A percentile compares a stretch with the other conserved stretches of the same genome.
phyloP scores from a whole-genome alignment of 35 echinoderm and acorn worm genomes.

The Anneissia japonica region DNA sequence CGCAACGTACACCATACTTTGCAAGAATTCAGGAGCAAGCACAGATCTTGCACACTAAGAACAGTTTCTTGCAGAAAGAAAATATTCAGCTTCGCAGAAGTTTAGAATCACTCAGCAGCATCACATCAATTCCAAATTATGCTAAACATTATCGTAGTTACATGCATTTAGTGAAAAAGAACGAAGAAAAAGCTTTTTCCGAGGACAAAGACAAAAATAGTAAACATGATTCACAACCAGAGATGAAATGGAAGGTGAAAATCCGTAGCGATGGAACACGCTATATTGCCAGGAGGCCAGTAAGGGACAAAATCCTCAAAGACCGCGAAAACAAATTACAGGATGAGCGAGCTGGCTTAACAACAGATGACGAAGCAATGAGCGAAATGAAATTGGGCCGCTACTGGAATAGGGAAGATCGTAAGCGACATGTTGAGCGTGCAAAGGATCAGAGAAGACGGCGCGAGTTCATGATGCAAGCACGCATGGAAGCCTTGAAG shows the following conservation, averaged over 20 bases:
- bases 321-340: slow-evolving; percentile 82
- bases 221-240: slow-evolving; percentile 37
- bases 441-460: slow-evolving; percentile 76
- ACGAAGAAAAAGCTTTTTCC: slow-evolving; percentile 68
- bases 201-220: slow-evolving; percentile 28
- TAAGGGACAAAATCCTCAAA: slow-evolving; percentile 72
- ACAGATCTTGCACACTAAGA: slow-evolving; percentile 36
- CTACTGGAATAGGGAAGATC: slow-evolving; percentile 95
- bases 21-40: slow-evolving; percentile 26
- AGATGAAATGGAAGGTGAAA: slow-evolving; percentile 92
- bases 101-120: slow-evolving; percentile 57
- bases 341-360: slow-evolving; percentile 81
- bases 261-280: slow-evolving; percentile 98
- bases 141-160: slow-evolving; percentile 96
- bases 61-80: slow-evolving; percentile 88
- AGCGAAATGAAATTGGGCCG: slow-evolving; percentile 95
- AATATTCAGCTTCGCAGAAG: slow-evolving; percentile 62
- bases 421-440: slow-evolving; percentile 85
- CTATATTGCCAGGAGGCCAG: slow-evolving; percentile 73
- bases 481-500: slow-evolving; percentile 89
- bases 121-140: slow-evolving; percentile 76
- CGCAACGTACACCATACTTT: slow-evolving; percentile 73
- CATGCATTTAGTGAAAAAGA: slow-evolving; percentile 87
- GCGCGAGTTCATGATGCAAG: slow-evolving; percentile 79
- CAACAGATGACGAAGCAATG: slow-evolving; percentile 95